Conservation (phyloP, 2,113 vertebrate genomes). For the Ceratotherium simum region DNA sequence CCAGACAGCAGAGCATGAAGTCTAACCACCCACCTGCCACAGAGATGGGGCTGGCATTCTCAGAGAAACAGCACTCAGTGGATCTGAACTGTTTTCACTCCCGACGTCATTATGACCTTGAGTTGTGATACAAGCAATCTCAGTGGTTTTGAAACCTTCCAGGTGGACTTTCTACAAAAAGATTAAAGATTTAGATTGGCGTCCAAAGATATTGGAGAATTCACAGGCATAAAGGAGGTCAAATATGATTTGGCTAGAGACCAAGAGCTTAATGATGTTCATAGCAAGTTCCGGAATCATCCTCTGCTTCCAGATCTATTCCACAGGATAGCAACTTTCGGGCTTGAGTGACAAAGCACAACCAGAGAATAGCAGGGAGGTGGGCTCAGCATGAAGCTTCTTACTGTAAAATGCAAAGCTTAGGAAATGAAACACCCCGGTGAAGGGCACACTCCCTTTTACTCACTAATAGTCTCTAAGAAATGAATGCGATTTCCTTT, state of each 20-base stretch:
- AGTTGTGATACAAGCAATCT: background rate
- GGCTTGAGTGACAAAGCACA: background rate
- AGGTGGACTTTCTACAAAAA: background rate
- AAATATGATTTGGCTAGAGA: background rate
- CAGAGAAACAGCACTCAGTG: background rate
- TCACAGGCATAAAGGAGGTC: background rate
- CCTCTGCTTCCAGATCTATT: background rate
- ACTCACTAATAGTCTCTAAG: background rate
- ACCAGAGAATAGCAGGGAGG: background rate
- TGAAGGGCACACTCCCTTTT: background rate
- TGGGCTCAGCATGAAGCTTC: background rate
- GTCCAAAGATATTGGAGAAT: slow-evolving; percentile 15
- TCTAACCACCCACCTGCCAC: background rate
- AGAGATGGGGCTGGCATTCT: background rate
- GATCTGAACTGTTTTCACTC: background rate
- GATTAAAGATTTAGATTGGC: background rate
- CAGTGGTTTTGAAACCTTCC: background rate
- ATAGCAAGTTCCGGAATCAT: background rate
- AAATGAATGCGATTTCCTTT: background rate
- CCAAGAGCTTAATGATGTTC: background rate
- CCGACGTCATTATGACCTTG: background rate
- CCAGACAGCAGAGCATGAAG: background rate
- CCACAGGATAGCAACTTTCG: background rate
- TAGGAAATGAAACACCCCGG: background rate
- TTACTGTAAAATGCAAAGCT: background rate